A percentile compares a stretch with the other conserved stretches of the same genome.
These are phyloP conservation scores for Brachyrhaphis roseni DNA, from an alignment of 2,797 vertebrate species.

Conservation along the genomic window DNA sequence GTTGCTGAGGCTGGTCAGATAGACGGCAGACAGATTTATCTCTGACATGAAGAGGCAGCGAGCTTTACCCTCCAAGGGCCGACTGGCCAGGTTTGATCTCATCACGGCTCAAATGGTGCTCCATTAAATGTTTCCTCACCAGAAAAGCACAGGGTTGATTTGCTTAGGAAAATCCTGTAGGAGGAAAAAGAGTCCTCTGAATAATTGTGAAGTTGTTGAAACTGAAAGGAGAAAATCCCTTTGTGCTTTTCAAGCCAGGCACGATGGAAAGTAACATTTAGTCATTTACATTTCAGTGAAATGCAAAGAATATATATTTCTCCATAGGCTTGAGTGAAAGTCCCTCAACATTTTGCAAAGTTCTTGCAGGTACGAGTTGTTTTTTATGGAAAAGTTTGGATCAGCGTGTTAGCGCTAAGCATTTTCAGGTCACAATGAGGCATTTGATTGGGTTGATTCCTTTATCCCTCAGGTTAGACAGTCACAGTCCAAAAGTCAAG, in stretches of 20 bases:
- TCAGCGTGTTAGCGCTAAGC: conserved; percentile 13
- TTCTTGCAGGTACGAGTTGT: background rate
- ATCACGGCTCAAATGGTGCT: conserved; percentile 60
- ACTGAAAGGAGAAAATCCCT: conserved; percentile 54
- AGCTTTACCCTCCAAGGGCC: conserved; percentile 50
- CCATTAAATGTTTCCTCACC: conserved; percentile 66
- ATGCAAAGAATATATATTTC: conserved; percentile 53
- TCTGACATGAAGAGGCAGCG: conserved; percentile 65
- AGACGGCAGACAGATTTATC: conserved; percentile 65
- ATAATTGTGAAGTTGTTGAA: conserved; percentile 57
- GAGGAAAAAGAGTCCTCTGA: conserved; percentile 56
- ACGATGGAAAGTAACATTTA: conserved; percentile 57
- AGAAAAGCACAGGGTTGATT: conserved; percentile 58
- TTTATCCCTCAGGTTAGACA: conserved; percentile 47
- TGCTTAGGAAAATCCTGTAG: conserved; percentile 67
- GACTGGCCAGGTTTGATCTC: conserved; percentile 61
- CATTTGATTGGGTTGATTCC: conserved; percentile 35
- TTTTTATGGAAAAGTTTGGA: conserved; percentile 6
- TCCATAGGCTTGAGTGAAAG: conserved; percentile 24
- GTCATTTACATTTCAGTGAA: conserved; percentile 51
- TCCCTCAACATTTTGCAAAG: background rate
- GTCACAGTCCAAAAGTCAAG: conserved; percentile 54
- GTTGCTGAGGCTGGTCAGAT: conserved; percentile 24
- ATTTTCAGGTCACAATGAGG: conserved; percentile 57
- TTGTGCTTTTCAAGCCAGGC: conserved; percentile 52